These are phyloP conservation scores for Eupithecia subumbrata DNA, from an alignment of 2,888 invertebrate genomes.

Conservation along the genomic window DNA sequence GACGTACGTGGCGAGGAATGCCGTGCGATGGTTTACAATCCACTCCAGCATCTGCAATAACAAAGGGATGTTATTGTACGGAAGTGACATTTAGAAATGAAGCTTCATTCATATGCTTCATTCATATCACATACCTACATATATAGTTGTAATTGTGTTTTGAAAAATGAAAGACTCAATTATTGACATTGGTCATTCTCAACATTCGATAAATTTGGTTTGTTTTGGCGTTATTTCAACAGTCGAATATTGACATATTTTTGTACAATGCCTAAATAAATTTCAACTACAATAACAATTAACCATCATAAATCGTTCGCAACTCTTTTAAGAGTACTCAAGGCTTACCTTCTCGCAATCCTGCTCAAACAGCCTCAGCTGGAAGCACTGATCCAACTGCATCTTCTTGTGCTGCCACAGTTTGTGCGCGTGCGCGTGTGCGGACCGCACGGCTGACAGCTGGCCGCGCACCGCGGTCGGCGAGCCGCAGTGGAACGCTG, in stretches of 20 bases:
- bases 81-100: not conserved
- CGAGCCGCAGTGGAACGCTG: conserved; percentile 89
- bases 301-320: not conserved
- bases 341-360: conserved; percentile 95
- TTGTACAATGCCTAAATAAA: not conserved
- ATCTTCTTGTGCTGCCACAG: conserved; percentile 97
- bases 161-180: not conserved
- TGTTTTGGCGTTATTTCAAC: not conserved
- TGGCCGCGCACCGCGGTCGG: conserved; percentile 90
- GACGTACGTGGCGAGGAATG: conserved; percentile 97
- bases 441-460: conserved; percentile 93
- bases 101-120: not conserved
- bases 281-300: not conserved
- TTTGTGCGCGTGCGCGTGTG: conserved; percentile 95
- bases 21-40: conserved; percentile 97
- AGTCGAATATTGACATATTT: not conserved
- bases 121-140: not conserved
- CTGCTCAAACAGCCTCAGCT: conserved; percentile 97
- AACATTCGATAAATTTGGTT: not conserved
- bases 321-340: not conserved
- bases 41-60: conserved; percentile 95
- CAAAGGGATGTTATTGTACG: not conserved
- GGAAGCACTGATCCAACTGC: conserved; percentile 98
- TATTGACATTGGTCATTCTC: no score
- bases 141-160: not conserved